A percentile compares a stretch with the other conserved stretches of the same genome.
Evolutionary conservation across 2,888 invertebrate genomes (phyloP).

Genomic region (Sepioteuthis lessoniana): DNA sequence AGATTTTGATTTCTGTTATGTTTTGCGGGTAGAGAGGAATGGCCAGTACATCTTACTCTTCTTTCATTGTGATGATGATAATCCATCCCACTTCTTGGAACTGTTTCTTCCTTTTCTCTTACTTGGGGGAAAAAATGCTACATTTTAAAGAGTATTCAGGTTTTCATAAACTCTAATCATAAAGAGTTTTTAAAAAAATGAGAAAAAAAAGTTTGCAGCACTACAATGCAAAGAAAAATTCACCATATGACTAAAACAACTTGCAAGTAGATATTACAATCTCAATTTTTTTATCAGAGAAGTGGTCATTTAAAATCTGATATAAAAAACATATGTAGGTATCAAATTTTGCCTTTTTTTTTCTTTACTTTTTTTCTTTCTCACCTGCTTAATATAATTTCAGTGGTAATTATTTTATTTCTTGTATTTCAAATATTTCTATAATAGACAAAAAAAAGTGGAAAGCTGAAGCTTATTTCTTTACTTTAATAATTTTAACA

Average conservation of each 20-base stretch:
- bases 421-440: background rate
- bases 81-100: background rate
- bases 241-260: background rate
- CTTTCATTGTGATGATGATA: background rate
- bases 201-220: background rate
- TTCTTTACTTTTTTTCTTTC: background rate
- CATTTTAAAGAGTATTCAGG: background rate
- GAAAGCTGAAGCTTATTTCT: background rate
- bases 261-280: background rate
- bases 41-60: background rate
- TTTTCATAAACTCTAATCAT: background rate
- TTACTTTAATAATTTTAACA: background rate
- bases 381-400: background rate
- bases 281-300: background rate
- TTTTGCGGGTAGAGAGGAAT: background rate
- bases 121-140: background rate
- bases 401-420: background rate
- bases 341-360: background rate
- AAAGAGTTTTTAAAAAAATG: background rate
- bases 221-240: constrained; percentile 24
- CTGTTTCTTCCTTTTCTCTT: background rate
- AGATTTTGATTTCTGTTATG: background rate
- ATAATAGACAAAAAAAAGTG: background rate
- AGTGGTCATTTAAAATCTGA: background rate
- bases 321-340: too few relatives aligned